These are phyloP conservation scores for Dicycla oo DNA, from an alignment of 2,888 invertebrate genomes.

Conservation along the genomic window DNA sequence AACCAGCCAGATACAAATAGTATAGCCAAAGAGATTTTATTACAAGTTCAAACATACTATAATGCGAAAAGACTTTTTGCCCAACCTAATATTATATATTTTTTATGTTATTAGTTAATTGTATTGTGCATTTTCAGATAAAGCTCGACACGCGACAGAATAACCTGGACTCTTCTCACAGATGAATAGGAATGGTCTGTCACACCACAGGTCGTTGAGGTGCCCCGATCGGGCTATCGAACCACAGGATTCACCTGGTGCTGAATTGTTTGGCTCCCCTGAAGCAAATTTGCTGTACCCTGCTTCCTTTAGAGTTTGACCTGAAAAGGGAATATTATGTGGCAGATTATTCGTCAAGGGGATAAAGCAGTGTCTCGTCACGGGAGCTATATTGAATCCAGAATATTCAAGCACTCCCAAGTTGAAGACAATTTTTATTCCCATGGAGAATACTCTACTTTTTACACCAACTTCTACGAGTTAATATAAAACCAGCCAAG, in stretches of 20 bases:
- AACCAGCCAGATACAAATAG: too few species aligned
- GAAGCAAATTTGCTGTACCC: conserved; percentile 1
- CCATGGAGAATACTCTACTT: too few species aligned
- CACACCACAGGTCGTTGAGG: conserved; percentile 13
- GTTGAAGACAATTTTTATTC: too few species aligned
- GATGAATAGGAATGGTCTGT: not conserved
- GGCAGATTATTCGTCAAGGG: not conserved
- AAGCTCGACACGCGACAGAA: not conserved
- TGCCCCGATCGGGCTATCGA: not conserved
- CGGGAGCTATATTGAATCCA: too few species aligned
- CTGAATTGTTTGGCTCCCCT: not conserved
- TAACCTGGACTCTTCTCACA: conserved; percentile 21
- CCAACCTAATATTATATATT: not conserved
- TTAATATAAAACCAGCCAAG: too few species aligned
- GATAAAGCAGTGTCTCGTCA: not conserved
- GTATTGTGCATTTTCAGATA: not conserved
- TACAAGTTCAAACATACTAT: too few species aligned
- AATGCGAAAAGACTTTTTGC: too few species aligned
- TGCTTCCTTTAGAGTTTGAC: conserved; percentile 18
- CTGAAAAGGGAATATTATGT: conserved; percentile 3
- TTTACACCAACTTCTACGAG: too few species aligned
- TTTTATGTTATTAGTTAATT: not conserved
- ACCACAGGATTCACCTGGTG: conserved; percentile 14
- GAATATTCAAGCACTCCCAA: too few species aligned
- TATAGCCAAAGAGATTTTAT: too few species aligned